Base-by-base conservation (phyloP, 2,888 invertebrate species). In the Eupithecia inturbata region DNA sequence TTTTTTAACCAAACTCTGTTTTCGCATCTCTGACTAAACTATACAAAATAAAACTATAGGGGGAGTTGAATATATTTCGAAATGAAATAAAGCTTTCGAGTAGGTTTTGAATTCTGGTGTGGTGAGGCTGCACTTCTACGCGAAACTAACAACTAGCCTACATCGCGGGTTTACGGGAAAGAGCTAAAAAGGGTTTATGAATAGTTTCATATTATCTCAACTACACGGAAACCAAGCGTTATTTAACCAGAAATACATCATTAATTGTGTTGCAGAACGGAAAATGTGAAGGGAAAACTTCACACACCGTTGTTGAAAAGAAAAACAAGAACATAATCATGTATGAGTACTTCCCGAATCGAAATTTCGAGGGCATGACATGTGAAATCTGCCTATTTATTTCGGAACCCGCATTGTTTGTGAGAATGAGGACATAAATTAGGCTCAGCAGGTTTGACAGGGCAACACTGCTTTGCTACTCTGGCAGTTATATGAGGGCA, bases 331-430 rank as follows among this genome's bases (percentile, higher is more conserved):
- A 64, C 19, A 31, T 62, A 31, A 10, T 19, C 19, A 45, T 9
- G 45, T 53, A 3, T 31, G 19, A 62, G 31, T 62, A 64, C 12
- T 3, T 31, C 31, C 36, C 22, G 22, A 14, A n/a, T 41, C 39
- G 3, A 22, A 66, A 41, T 66, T 66, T 31, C 39, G 36, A 68
- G 67, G 28, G 49, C 63, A 36, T 57, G 60, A 70, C 60, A 49
- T 67, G 68, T 45, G 41, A 73, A 70, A 49, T 70, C 49, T 60
- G n/a, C 71, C 28, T 71, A 62, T 74, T 69, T 74, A 66, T 68
- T 66, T 66, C 64, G 67, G 22, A 49, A 63, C 64, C 28, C 68
- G 63, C 64, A 68, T 71, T 66, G 64, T 70, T 45, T 70, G 62
- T 7, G 60, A 39, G 28, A 60, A 69, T 62, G 36, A 26, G 53